Evolutionary conservation across 2,888 invertebrate genomes (phyloP).

Genomic region (Idaea straminata): DNA sequence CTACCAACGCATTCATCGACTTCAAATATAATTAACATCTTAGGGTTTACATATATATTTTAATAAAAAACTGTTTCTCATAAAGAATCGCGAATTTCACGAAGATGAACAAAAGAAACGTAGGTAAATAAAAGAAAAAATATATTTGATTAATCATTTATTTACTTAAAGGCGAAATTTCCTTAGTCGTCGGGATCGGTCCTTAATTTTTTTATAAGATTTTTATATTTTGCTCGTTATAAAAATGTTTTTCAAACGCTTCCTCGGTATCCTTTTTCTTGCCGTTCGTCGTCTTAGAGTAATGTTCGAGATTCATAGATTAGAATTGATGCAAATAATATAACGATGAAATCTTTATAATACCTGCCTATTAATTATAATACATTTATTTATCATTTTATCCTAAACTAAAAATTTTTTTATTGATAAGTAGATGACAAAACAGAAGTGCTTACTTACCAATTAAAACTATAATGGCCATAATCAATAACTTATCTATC

Average conservation of each 20-base stretch:
- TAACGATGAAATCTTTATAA: background rate
- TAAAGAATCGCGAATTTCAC: too few species aligned
- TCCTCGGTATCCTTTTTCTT: slow-evolving; percentile 38
- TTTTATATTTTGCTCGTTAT: slow-evolving; percentile 45
- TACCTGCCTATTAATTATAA: too few species aligned
- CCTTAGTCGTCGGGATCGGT: slow-evolving; percentile 61
- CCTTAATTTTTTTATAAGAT: slow-evolving; percentile 41
- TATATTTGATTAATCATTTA: slow-evolving; percentile 36
- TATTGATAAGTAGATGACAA: too few species aligned
- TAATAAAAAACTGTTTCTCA: too few species aligned
- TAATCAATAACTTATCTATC: too few species aligned
- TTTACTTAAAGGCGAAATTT: slow-evolving; percentile 46
- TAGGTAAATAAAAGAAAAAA: slow-evolving; percentile 30
- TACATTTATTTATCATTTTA: too few species aligned
- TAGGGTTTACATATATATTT: too few species aligned
- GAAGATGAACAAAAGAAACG: slow-evolving; percentile 2
- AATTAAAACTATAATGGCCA: too few species aligned
- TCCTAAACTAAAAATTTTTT: too few species aligned
- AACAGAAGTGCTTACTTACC: too few species aligned
- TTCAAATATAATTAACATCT: too few species aligned
- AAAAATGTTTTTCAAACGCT: slow-evolving; percentile 34
- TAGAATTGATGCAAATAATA: background rate
- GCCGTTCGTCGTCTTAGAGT: slow-evolving; percentile 28
- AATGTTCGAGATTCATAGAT: background rate
- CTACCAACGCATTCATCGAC: too few species aligned